phyloP scores from a whole-genome alignment of 2,797 vertebrate species.

The Myiotriccus ornatus region DNA sequence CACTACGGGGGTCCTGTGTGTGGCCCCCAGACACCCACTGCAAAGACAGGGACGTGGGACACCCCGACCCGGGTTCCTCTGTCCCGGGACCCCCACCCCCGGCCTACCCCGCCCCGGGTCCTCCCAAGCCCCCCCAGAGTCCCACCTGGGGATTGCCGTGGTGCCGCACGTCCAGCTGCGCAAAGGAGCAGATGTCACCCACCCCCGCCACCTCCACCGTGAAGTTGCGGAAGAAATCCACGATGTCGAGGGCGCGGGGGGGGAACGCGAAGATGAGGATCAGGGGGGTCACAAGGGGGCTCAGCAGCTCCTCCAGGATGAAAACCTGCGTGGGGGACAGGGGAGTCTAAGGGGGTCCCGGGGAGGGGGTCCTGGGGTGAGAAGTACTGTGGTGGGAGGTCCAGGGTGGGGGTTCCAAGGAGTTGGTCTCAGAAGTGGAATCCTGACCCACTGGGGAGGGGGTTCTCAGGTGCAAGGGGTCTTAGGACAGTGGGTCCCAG shows the following conservation, averaged over 20 bases:
- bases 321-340: conserved; percentile 79
- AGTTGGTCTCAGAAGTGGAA: too few relatives aligned
- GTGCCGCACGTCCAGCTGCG: conserved; percentile 94
- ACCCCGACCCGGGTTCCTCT: not conserved
- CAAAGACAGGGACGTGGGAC: not conserved
- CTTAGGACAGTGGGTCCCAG: not conserved
- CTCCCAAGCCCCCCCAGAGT: rapidly evolving
- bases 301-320: conserved; percentile 93
- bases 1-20: not conserved
- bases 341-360: rapidly evolving
- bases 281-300: conserved; percentile 93
- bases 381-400: not conserved
- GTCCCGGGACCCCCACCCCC: rapidly evolving
- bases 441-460: not conserved
- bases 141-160: conserved; percentile 86
- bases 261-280: conserved; percentile 93
- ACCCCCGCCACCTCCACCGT: conserved; percentile 93
- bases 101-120: too few relatives aligned
- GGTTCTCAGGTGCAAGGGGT: not conserved
- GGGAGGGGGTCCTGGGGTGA: rapidly evolving
- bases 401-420: not conserved
- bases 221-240: conserved; percentile 97
- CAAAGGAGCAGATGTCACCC: conserved; percentile 95
- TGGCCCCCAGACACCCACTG: not conserved
- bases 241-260: conserved; percentile 88